Evolutionary conservation across 2,113 vertebrate genomes (phyloP).

Genomic region (Emydura subglobosa): DNA sequence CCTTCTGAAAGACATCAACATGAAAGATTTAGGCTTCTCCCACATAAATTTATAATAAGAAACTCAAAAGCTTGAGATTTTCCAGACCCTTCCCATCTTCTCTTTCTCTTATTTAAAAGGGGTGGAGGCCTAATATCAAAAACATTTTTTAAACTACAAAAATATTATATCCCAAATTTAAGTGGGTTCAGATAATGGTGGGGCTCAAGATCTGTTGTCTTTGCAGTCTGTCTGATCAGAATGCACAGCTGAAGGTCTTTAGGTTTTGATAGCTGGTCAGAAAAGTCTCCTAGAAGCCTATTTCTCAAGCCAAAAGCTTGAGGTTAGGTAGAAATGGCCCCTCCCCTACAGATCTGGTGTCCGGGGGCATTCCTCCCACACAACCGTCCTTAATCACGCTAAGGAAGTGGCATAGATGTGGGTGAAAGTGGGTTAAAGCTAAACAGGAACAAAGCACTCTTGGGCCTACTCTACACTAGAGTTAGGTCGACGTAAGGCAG

Average conservation of each 20-base stretch:
- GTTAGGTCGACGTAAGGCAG: too few species aligned
- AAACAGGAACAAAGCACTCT: neutral
- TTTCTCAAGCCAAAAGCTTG: too few species aligned
- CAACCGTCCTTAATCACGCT: neutral
- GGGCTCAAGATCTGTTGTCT: accelerated
- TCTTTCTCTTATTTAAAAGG: neutral
- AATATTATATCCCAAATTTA: accelerated
- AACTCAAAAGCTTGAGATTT: neutral
- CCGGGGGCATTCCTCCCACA: neutral
- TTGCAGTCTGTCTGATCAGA: neutral
- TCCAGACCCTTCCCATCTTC: accelerated
- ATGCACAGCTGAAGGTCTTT: neutral
- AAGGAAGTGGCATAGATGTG: too few species aligned
- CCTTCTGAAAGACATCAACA: neutral
- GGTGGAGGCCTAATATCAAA: accelerated
- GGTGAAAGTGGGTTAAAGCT: neutral
- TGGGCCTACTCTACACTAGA: too few species aligned
- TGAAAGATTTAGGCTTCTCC: accelerated
- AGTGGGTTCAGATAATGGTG: accelerated
- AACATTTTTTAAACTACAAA: neutral
- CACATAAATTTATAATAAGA: neutral
- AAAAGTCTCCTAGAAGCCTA: neutral
- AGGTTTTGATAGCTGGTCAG: neutral
- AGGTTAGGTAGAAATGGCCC: accelerated
- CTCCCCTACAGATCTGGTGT: neutral